Conservation (phyloP, 2,113 vertebrate genomes). For the Anas platyrhynchos region DNA sequence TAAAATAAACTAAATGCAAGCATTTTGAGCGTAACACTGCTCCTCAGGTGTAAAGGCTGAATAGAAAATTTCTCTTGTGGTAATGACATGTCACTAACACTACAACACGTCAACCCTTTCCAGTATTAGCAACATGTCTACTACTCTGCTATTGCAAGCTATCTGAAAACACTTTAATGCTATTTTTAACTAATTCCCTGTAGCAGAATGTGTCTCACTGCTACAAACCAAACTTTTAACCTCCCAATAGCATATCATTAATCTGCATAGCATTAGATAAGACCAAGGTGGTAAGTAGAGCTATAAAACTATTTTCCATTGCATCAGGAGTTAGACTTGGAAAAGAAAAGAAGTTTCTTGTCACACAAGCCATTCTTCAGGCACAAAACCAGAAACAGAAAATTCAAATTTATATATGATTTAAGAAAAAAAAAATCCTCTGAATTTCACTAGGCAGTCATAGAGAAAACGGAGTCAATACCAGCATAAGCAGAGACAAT, state of each 20-base stretch:
- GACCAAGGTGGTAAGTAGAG: not conserved
- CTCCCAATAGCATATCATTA: not conserved
- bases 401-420: not conserved
- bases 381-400: not conserved
- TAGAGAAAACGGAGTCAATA: not conserved
- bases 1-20: not conserved
- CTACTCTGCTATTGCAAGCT: not conserved
- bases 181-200: not conserved
- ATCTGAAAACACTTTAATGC: not conserved
- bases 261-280: not conserved
- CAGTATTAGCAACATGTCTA: not conserved
- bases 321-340: not conserved
- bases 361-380: not conserved
- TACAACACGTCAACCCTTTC: not conserved
- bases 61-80: not conserved
- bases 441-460: not conserved
- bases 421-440: not conserved
- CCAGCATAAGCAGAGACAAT: not conserved
- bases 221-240: not conserved
- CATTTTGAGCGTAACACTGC: not conserved
- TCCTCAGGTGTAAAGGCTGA: not conserved
- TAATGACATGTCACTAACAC: not conserved
- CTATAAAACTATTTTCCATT: not conserved
- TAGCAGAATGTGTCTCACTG: not conserved
- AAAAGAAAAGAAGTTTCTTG: not conserved